Conservation (phyloP, 2,888 invertebrate species). For the Lamellibrachia columna region DNA sequence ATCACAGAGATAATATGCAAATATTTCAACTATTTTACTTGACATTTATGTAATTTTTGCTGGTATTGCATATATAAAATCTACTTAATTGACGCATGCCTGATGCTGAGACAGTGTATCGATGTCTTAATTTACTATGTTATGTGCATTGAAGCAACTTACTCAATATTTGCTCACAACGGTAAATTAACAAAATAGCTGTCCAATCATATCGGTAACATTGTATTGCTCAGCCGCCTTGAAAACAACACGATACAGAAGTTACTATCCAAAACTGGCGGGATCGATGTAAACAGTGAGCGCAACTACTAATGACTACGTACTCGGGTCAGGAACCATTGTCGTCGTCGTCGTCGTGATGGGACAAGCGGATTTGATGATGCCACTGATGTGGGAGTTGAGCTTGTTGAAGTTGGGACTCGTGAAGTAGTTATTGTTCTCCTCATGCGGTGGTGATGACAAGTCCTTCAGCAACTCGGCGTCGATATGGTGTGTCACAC, state of each 20-base stretch:
- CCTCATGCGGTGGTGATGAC: slow-evolving; percentile 1
- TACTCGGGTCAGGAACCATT: background rate
- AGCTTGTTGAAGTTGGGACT: slow-evolving; percentile 30
- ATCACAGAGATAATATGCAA: too few relatives aligned
- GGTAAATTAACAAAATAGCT: background rate
- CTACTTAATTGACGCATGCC: too few relatives aligned
- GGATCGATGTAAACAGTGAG: background rate
- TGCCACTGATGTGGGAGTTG: background rate
- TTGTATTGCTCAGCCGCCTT: too few relatives aligned
- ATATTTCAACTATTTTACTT: too few relatives aligned
- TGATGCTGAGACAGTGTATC: too few relatives aligned
- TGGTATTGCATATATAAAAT: too few relatives aligned
- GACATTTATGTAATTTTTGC: slow-evolving; percentile 24
- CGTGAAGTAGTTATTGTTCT: slow-evolving; percentile 30
- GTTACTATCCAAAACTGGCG: too few relatives aligned
- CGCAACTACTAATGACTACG: background rate
- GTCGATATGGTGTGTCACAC: slow-evolving; percentile 20
- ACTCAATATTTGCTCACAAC: too few relatives aligned
- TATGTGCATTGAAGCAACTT: too few relatives aligned
- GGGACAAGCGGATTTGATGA: slow-evolving; percentile 23
- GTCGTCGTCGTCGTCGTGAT: background rate
- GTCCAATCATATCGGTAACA: too few relatives aligned
- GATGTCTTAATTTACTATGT: too few relatives aligned
- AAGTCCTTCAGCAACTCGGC: background rate
- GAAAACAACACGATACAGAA: background rate